A percentile compares a stretch with the other conserved stretches of the same genome.
These are phyloP conservation scores for Lissocephala sabroskyi DNA, from an alignment of 2,888 invertebrate species.

Conservation along the genomic window DNA sequence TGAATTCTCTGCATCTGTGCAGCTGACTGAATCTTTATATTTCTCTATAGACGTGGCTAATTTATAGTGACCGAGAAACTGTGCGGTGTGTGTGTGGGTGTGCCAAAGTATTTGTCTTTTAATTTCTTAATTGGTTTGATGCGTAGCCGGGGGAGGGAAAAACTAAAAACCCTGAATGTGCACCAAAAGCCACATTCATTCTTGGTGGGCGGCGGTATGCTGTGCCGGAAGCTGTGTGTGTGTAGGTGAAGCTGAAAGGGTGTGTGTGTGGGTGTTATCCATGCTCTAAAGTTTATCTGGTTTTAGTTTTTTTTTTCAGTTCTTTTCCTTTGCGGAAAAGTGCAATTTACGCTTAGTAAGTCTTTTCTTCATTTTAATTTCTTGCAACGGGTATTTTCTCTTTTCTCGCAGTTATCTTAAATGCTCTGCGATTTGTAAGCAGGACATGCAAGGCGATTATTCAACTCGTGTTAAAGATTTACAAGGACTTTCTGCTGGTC, in stretches of 20 bases:
- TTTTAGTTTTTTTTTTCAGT: conserved; percentile 4
- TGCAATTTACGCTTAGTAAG: conserved; percentile 36
- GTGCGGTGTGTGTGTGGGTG: conserved; percentile 12
- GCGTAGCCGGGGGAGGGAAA: conserved; percentile 28
- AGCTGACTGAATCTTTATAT: too few species aligned
- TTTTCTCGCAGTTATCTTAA: background rate
- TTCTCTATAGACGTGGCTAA: conserved; percentile 17
- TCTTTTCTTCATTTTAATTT: conserved; percentile 18
- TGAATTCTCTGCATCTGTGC: too few species aligned
- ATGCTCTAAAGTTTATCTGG: too few species aligned
- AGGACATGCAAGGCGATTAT: too few species aligned
- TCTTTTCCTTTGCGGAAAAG: conserved; percentile 29
- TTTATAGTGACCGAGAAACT: conserved; percentile 3
- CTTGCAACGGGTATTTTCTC: conserved; percentile 5
- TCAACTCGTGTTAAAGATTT: too few species aligned
- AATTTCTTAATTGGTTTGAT: conserved; percentile 67
- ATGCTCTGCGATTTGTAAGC: too few species aligned
- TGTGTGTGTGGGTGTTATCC: conserved; percentile 3
- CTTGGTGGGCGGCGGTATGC: too few species aligned
- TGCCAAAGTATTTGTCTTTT: conserved; percentile 53
- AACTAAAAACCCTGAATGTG: conserved; percentile 15
- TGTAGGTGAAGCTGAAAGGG: conserved; percentile 8
- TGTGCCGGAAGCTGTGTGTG: background rate
- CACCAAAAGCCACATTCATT: too few species aligned
- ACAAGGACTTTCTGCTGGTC: too few species aligned